Conservation (phyloP, 2,113 vertebrate genomes). For the Macrotis lagotis region DNA sequence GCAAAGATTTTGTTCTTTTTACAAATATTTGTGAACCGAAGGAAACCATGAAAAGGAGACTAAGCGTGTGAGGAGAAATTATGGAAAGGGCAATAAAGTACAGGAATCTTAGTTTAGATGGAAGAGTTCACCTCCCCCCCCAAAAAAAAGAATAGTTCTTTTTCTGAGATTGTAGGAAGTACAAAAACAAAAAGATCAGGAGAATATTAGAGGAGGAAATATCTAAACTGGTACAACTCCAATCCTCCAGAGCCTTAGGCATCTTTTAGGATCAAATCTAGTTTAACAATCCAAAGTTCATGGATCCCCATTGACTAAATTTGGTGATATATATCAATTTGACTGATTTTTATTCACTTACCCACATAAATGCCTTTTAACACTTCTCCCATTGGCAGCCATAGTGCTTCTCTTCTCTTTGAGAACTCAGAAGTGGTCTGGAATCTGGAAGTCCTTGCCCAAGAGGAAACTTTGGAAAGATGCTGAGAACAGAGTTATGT, state of each 20-base stretch:
- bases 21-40: neutral
- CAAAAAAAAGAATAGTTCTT: neutral
- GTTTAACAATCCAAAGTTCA: neutral
- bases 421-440: slow-evolving; percentile 36
- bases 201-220: neutral
- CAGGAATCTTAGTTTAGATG: neutral
- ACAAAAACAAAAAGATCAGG: neutral
- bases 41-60: neutral
- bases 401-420: slow-evolving; percentile 64
- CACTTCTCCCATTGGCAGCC: slow-evolving; percentile 38
- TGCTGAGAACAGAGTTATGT: neutral
- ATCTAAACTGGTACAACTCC: neutral
- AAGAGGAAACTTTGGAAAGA: slow-evolving; percentile 27
- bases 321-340: neutral
- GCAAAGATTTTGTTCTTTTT: neutral
- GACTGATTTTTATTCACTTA: neutral
- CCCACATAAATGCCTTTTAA: neutral
- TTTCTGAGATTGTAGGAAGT: neutral
- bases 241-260: neutral
- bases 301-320: neutral
- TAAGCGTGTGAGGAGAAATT: neutral
- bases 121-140: neutral
- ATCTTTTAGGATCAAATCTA: neutral
- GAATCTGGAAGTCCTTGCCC: neutral
- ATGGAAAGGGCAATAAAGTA: neutral